Evolutionary conservation across 1,140 invertebrate species (phyloP), one percentile per base, ranked within the genome.

Genomic region (Heliconius hermathena): DNA sequence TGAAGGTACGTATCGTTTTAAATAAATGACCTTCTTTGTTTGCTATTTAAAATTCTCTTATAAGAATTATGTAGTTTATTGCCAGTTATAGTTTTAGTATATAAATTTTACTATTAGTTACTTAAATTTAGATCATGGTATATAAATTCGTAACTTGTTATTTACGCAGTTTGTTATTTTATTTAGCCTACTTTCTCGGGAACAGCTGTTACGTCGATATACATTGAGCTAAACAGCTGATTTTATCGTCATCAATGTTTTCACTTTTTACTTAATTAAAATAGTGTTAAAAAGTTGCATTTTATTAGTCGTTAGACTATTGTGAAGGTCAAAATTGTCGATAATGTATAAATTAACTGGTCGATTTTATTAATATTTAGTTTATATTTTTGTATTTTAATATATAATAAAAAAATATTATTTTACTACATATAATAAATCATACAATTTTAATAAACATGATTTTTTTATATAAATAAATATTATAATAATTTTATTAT

Each of bases 141-240:
- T 26, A 29, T 66, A 66, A 60, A 66, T 66, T 66, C 4, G 2
- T 73, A n/a, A n/a, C 11, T 57, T 36, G 41, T n/a, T 72, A 71
- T 77, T 81, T 81, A 81, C 84, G 83, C 79, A 85, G 83, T 84
- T 82, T 82, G 72, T 84, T 84, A 81, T 83, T 84, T 41, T 81
- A 82, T 79, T 76, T 87, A 88, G 85, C 88, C 91, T 87, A 92
- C 91, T 93, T 93, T 92, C 87, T 85, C 81, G 79, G 84, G 87
- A 92, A 93, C 93, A 94, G 93, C 93, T 94, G 93, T 92, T 92
- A 88, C 85, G 84, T 87, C 90, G 92, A 91, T 89, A 92, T 86
- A 84, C 84, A 81, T 85, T 81, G 75, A 84, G 82, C 83, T 76
- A 81, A 90, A 89, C 91, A 92, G 89, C 89, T 90, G 89, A 88